Percentiles rank a stretch among this genome's conserved stretches.
Evolutionary conservation across 2,888 invertebrate genomes (phyloP).

Genomic region (Allolobophora icterica): DNA sequence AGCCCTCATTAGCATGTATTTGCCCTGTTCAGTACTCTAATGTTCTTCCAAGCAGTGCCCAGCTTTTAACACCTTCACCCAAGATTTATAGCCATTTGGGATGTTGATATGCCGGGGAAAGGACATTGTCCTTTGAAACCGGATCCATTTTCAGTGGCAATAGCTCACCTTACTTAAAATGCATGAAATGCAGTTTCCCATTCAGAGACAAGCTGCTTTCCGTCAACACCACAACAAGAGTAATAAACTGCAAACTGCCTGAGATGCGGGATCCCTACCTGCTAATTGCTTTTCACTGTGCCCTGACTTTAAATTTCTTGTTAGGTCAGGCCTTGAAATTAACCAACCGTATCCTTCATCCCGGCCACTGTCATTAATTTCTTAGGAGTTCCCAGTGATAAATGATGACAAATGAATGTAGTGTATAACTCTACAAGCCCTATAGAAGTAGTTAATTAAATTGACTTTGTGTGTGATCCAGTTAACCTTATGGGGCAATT

Average conservation of each 20-base stretch:
- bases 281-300: conserved; percentile 17
- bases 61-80: background rate
- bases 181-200: background rate
- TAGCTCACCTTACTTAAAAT: conserved; percentile 4
- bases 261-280: background rate
- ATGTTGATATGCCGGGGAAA: background rate
- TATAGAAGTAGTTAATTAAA: background rate
- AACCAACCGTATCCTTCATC: background rate
- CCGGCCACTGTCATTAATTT: background rate
- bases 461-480: background rate
- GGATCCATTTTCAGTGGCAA: background rate
- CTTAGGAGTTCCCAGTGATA: background rate
- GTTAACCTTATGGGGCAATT: no score
- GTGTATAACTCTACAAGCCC: background rate
- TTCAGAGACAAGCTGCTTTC: background rate
- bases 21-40: background rate
- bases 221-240: background rate
- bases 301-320: background rate
- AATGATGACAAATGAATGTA: background rate
- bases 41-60: conserved; percentile 1
- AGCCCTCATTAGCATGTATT: background rate
- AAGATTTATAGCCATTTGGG: background rate
- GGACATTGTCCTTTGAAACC: background rate
- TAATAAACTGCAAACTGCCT: background rate
- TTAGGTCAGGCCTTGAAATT: conserved; percentile 14